A percentile compares a stretch with the other conserved stretches of the same genome.
Conservation (phyloP, 2,888 invertebrate species). For the Drosophila peninsularis region DNA sequence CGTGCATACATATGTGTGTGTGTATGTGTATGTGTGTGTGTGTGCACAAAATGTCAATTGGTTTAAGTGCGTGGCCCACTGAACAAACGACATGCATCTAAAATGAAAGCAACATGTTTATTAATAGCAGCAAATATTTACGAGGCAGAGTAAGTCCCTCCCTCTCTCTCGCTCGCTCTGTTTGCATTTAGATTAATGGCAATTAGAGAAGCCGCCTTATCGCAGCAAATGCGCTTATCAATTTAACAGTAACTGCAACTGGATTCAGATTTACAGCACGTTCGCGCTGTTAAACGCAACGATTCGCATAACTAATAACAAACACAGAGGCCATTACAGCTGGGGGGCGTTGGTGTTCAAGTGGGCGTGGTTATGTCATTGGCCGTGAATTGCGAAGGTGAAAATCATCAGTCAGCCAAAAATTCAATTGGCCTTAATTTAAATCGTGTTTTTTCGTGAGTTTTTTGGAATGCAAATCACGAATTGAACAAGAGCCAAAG, state of each 20-base stretch:
- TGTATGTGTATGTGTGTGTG: slow-evolving; percentile 7
- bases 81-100: slow-evolving; percentile 27
- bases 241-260: slow-evolving; percentile 19
- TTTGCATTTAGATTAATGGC: slow-evolving; percentile 36
- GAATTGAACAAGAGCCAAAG: slow-evolving; percentile 1
- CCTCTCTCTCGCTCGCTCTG: background rate
- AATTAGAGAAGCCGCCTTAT: slow-evolving; percentile 48
- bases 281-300: slow-evolving; percentile 26
- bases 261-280: slow-evolving; percentile 39
- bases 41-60: slow-evolving; percentile 60
- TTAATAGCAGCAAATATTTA: slow-evolving; percentile 44
- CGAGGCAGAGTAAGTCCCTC: background rate
- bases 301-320: slow-evolving; percentile 8
- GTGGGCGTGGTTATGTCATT: slow-evolving; percentile 35
- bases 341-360: background rate
- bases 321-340: background rate
- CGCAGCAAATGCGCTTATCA: slow-evolving; percentile 47
- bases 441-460: background rate
- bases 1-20: slow-evolving; percentile 33
- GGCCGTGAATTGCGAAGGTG: slow-evolving; percentile 53
- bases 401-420: slow-evolving; percentile 56
- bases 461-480: slow-evolving; percentile 40
- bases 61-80: slow-evolving; percentile 60
- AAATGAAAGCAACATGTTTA: slow-evolving; percentile 46
- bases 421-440: slow-evolving; percentile 39